phyloP scores from a whole-genome alignment of 2,888 invertebrate genomes.

The Macrosiphum euphorbiae region DNA sequence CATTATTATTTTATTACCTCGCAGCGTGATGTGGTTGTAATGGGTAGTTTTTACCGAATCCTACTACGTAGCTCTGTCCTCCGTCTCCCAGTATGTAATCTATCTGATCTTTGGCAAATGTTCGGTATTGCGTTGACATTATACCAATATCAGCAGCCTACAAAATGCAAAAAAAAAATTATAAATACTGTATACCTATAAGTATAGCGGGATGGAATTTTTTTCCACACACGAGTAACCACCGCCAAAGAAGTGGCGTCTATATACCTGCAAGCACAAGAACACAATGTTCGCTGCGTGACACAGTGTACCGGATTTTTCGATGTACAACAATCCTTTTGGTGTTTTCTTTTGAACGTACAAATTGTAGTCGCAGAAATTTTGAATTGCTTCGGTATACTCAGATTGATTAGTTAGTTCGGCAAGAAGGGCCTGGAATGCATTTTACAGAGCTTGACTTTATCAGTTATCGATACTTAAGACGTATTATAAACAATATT shows the following conservation, averaged over 20 bases:
- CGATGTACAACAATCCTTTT: slow-evolving; percentile 73
- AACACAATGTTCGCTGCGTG: slow-evolving; percentile 75
- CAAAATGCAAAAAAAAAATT: neutral
- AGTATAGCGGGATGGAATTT: neutral
- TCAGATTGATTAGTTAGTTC: slow-evolving; percentile 71
- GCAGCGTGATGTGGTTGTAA: slow-evolving; percentile 74
- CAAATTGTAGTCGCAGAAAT: slow-evolving; percentile 73
- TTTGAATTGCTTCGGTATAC: slow-evolving; percentile 71
- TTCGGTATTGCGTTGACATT: slow-evolving; percentile 69
- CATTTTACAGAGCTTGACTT: neutral
- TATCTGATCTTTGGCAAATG: slow-evolving; percentile 74
- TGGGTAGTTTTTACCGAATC: slow-evolving; percentile 74
- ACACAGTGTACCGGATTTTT: slow-evolving; percentile 73
- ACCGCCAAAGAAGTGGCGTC: neutral
- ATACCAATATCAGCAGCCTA: slow-evolving; percentile 71
- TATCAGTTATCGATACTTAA: neutral
- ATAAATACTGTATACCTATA: neutral
- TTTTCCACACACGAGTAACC: neutral
- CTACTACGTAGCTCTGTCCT: slow-evolving; percentile 74
- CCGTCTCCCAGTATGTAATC: slow-evolving; percentile 74
- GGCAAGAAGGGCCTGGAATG: slow-evolving; percentile 71
- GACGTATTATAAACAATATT: neutral
- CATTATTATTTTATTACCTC: slow-evolving; percentile 69
- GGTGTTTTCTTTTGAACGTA: slow-evolving; percentile 72
- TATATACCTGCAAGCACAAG: slow-evolving; percentile 72